Evolutionary conservation across 1,140 invertebrate genomes (phyloP), one percentile per base, ranked within the genome.

Genomic region (Drosophila obscura): DNA sequence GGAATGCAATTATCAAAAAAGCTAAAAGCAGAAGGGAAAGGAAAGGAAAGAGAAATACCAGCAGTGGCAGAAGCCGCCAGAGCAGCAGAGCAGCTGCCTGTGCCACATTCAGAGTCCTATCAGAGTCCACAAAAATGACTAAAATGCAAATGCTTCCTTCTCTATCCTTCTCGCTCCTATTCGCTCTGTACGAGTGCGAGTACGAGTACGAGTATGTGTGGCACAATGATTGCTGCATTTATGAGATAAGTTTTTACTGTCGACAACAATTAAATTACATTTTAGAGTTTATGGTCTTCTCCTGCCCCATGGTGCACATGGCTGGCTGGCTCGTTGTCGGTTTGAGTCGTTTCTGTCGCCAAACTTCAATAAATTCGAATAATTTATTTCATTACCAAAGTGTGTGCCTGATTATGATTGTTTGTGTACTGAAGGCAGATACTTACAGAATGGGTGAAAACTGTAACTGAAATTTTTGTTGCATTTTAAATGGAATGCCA

Each of bases 251-350:
- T 83, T 83, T 83, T 83, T 83, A 79, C 72, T 73, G 80, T 77
- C 73, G 77, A 83, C 80, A 83, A 78, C 80, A 83, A 83, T 84
- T 80, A 80, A 84, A 84, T 85, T 80, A 84, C 80, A 85, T 84
- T 84, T 84, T 85, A 68, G 80, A 83, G 67, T 83, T 84, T 77
- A 85, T 80, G 64, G 77, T 61, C 73, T 58, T 58, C 44, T 43
- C 61, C 48, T 67, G 61, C 39, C 28, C 50, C 26, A 43, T 22
- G 16, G 24, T 45, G 26, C 24, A 9, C 13, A 50, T 51, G 57
- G 57, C 46, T 56, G 24, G 39, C 26, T 13, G 19, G 19, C 71
- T 62, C 46, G 44, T 60, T 81, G 74, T 65, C 7, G 31, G 9
- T 39, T 39, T 62, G 65, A 59, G 64, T 69, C 64, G 64, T 52